A percentile compares a stretch with the other conserved stretches of the same genome.
Evolutionary conservation across 2,888 invertebrate species (phyloP).

Genomic region (Melanostoma scalare): DNA sequence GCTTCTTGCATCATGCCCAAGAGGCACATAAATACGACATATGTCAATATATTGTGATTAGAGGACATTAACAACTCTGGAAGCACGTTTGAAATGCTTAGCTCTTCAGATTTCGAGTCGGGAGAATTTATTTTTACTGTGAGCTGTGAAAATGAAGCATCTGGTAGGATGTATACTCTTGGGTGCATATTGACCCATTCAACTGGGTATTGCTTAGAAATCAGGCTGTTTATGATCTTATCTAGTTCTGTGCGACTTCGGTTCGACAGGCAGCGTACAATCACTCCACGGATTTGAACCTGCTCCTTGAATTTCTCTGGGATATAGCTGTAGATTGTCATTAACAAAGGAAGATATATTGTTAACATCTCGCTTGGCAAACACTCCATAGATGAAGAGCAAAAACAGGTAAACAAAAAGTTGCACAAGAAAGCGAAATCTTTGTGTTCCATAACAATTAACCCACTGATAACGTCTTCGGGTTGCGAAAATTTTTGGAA

Average conservation of each 20-base stretch:
- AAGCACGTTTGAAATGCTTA: conserved; percentile 73
- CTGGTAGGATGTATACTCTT: conserved; percentile 74
- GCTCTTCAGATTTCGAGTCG: conserved; percentile 58
- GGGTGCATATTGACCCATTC: conserved; percentile 75
- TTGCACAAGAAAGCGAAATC: conserved; percentile 75
- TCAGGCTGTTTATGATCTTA: conserved; percentile 74
- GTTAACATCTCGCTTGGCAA: conserved; percentile 78
- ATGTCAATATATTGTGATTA: conserved; percentile 77
- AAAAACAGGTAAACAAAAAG: conserved; percentile 78
- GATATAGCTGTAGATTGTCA: conserved; percentile 77
- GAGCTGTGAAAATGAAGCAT: conserved; percentile 44
- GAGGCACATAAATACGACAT: conserved; percentile 78
- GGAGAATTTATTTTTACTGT: conserved; percentile 74
- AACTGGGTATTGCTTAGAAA: conserved; percentile 70
- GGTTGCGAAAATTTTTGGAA: conserved; percentile 76
- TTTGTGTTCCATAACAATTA: conserved; percentile 78
- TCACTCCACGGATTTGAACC: conserved; percentile 74
- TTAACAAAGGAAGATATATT: conserved; percentile 76
- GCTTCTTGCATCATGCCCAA: conserved; percentile 74
- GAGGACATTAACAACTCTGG: conserved; percentile 75
- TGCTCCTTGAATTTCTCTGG: conserved; percentile 69
- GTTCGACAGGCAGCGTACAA: conserved; percentile 79
- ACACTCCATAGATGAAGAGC: conserved; percentile 78
- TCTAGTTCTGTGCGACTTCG: conserved; percentile 76
- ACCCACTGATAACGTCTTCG: conserved; percentile 76